Percentiles rank a stretch among this genome's conserved stretches.
Conservation (phyloP, 2,113 vertebrate species). For the Xiphophorus hellerii region DNA sequence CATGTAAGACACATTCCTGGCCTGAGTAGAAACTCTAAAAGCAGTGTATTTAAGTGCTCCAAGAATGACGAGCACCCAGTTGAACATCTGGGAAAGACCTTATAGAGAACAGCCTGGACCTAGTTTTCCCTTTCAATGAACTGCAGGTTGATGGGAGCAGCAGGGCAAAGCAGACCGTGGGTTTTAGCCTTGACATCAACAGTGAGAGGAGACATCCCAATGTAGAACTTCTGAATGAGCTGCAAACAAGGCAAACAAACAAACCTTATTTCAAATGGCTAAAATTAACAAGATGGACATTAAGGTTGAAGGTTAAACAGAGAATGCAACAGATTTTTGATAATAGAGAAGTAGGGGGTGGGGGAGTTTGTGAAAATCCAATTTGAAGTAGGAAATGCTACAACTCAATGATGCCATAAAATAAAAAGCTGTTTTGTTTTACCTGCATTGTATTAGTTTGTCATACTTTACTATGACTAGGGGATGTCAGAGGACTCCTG, state of each 20-base stretch:
- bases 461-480: no score
- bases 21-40: constrained; percentile 59
- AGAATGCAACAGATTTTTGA: neutral
- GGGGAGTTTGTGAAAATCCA: neutral
- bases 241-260: constrained; percentile 59
- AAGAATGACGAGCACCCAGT: constrained; percentile 4
- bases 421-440: no score
- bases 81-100: constrained; percentile 19
- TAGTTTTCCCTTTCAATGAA: constrained; percentile 80
- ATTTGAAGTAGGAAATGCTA: neutral
- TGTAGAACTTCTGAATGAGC: constrained; percentile 89
- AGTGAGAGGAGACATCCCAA: constrained; percentile 80
- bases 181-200: constrained; percentile 85
- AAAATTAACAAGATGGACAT: neutral
- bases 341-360: neutral
- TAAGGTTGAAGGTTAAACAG: neutral
- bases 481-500: no score
- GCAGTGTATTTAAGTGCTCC: constrained; percentile 9
- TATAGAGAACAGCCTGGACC: neutral
- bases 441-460: no score
- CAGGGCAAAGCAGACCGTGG: constrained; percentile 87
- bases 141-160: constrained; percentile 81
- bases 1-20: constrained; percentile 23
- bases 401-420: no score
- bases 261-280: neutral